These are phyloP conservation scores for Menidia beryllina DNA, from an alignment of 2,113 vertebrate genomes.

Conservation along the genomic window DNA sequence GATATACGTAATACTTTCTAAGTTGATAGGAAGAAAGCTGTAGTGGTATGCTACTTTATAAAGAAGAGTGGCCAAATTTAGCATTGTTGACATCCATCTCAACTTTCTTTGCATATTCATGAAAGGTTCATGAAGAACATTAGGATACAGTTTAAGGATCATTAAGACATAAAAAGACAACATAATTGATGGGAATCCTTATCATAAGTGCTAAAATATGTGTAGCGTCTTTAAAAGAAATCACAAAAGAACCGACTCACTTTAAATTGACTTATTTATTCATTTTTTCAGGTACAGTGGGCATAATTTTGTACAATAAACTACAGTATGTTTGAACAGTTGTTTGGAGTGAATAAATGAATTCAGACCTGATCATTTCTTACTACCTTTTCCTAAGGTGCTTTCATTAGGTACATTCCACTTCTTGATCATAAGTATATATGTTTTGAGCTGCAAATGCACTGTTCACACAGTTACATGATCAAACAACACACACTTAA, in stretches of 20 bases:
- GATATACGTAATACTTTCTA: no score
- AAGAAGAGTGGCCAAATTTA: no score
- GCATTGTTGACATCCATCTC: no score
- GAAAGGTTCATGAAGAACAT: no score
- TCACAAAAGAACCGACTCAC: background rate
- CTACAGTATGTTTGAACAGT: constrained; percentile 18
- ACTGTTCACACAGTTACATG: constrained; percentile 44
- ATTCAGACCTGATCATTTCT: constrained; percentile 7
- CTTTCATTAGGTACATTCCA: constrained; percentile 36
- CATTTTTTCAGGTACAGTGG: constrained; percentile 57
- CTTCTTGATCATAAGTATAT: constrained; percentile 34
- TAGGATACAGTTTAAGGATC: no score
- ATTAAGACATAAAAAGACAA: no score
- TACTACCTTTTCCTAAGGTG: constrained; percentile 32
- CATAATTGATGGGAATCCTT: background rate
- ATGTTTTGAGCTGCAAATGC: constrained; percentile 39
- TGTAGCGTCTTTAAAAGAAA: background rate
- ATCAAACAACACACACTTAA: constrained; percentile 50
- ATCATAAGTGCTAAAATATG: background rate
- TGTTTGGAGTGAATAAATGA: constrained; percentile 45
- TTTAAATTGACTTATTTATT: constrained; percentile 62
- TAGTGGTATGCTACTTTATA: no score
- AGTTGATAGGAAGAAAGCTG: no score
- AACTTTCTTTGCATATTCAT: no score
- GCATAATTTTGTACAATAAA: constrained; percentile 49